Evolutionary conservation across 2,797 vertebrate species (phyloP).

Genomic region (Tympanoctomys barrerae): DNA sequence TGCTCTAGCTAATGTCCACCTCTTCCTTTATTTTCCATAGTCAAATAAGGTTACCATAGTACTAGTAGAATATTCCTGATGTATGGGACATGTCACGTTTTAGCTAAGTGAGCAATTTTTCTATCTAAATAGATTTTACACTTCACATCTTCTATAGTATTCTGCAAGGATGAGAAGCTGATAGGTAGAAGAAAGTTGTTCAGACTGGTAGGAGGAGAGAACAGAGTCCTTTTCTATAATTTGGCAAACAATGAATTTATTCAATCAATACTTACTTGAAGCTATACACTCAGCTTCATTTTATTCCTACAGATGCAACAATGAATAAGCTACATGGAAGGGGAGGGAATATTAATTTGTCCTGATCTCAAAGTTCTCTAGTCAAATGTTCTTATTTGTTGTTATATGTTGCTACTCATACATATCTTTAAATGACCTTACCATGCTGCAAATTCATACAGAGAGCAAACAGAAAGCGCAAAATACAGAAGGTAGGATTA

Average conservation of each 20-base stretch:
- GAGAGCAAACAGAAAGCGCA: background rate
- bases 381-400: background rate
- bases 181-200: background rate
- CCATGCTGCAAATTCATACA: background rate
- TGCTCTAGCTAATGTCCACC: background rate
- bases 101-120: background rate
- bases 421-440: background rate
- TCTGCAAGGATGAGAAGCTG: background rate
- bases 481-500: background rate
- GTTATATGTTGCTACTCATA: background rate
- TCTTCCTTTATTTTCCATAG: background rate
- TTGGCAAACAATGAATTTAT: background rate
- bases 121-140: background rate
- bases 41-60: constrained; percentile 47
- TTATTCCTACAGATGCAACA: no score
- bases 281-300: background rate
- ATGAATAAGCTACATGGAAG: no score
- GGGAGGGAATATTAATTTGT: background rate
- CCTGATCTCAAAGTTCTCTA: background rate
- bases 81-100: background rate
- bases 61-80: background rate
- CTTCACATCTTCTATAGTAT: background rate
- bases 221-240: background rate
- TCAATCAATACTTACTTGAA: background rate
- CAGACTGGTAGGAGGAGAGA: background rate